phyloP scores from a whole-genome alignment of 2,113 vertebrate genomes.

The Nycticryphes semicollaris region DNA sequence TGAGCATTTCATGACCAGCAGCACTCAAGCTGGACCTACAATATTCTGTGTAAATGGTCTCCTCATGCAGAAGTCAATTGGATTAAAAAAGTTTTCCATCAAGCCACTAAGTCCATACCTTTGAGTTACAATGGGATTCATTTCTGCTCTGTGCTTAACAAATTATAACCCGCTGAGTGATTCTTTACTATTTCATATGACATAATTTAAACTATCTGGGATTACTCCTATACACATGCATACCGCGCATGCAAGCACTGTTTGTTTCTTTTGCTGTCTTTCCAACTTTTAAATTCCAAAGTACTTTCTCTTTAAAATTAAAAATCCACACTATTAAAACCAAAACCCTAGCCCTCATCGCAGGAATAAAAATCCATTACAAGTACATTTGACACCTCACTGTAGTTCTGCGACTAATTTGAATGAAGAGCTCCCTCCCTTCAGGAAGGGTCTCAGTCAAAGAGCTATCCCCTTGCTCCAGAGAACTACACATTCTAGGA shows the following conservation, averaged over 20 bases:
- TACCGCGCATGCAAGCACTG: rapidly evolving
- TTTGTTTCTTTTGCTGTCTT: not conserved
- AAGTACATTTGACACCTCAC: not conserved
- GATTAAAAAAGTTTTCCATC: not conserved
- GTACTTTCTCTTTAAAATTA: not conserved
- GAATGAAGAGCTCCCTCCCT: not conserved
- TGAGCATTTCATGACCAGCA: not conserved
- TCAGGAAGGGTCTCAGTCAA: not conserved
- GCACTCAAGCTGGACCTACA: not conserved
- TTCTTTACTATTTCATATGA: not conserved
- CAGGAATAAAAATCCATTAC: not conserved
- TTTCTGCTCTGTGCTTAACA: not conserved
- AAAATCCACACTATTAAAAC: not conserved
- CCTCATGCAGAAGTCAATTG: not conserved
- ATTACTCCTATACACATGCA: not conserved
- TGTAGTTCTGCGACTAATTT: not conserved
- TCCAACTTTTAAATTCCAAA: not conserved
- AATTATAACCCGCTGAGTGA: not conserved
- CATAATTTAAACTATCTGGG: not conserved
- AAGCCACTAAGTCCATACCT: not conserved
- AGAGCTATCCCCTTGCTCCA: not conserved
- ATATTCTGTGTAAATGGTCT: not conserved
- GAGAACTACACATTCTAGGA: not conserved
- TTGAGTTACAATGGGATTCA: not conserved
- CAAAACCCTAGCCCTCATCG: not conserved